These are phyloP conservation scores for Saccostrea glomerata DNA, from an alignment of 1,140 invertebrate genomes.

Conservation along the genomic window DNA sequence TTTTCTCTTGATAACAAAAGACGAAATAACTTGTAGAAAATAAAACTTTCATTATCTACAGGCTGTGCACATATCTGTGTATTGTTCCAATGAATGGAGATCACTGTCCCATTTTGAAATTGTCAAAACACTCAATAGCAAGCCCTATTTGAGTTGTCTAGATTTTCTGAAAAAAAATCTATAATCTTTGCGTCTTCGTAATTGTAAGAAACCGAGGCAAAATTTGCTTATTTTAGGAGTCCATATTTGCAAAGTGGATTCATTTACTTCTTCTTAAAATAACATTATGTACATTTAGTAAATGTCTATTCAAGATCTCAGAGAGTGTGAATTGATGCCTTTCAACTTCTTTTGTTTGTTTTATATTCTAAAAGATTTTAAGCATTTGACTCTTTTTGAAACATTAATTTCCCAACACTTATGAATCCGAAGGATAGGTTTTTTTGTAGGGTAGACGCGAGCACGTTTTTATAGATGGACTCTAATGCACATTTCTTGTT, in stretches of 20 bases:
- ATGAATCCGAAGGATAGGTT: not conserved
- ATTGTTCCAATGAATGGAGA: not conserved
- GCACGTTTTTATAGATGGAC: too few species aligned
- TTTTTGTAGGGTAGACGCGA: not conserved
- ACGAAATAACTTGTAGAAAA: not conserved
- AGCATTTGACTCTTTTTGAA: not conserved
- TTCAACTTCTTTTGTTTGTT: not conserved
- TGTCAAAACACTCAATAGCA: too few species aligned
- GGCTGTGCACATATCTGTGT: not conserved
- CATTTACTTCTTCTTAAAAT: too few species aligned
- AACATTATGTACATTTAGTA: too few species aligned
- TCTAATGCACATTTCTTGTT: not conserved
- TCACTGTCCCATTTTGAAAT: not conserved
- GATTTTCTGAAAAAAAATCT: too few species aligned
- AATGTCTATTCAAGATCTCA: not conserved
- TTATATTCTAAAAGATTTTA: not conserved
- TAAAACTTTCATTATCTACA: not conserved
- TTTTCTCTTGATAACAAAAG: conserved; percentile 1
- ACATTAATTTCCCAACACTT: not conserved
- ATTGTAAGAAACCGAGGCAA: not conserved
- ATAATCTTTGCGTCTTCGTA: not conserved
- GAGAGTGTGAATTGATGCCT: not conserved
- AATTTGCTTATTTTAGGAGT: not conserved
- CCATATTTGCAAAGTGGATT: too few species aligned
- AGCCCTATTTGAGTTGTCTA: too few species aligned